These are phyloP conservation scores for Fulmarus glacialis DNA, from an alignment of 2,113 vertebrate species.

Conservation along the genomic window DNA sequence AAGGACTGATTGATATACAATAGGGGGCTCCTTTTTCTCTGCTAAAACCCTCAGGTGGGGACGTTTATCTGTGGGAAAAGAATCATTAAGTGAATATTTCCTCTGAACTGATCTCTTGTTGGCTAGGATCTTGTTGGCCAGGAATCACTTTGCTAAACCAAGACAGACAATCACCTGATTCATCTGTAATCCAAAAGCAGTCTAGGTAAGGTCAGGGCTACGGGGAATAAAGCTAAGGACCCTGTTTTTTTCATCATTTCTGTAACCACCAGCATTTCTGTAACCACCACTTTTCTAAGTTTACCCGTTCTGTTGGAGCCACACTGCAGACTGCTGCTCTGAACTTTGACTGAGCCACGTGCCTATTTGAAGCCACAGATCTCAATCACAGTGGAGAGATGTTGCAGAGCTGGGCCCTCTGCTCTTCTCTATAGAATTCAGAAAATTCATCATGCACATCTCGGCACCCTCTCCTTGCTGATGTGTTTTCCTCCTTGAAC, in stretches of 20 bases:
- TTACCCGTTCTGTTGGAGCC: neutral
- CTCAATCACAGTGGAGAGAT: neutral
- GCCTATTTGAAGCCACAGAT: neutral
- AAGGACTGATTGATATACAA: neutral
- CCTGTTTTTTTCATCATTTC: fast-evolving
- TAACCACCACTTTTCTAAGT: neutral
- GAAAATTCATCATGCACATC: neutral
- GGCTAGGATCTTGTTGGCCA: neutral
- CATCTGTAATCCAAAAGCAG: neutral
- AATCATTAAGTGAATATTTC: neutral
- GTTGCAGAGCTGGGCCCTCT: neutral
- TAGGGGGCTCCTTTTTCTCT: neutral
- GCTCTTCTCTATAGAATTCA: neutral
- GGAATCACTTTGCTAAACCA: neutral
- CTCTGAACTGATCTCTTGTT: neutral
- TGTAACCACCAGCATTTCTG: neutral
- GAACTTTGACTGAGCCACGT: neutral
- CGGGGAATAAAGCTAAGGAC: neutral
- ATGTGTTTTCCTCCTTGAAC: neutral
- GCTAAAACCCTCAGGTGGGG: neutral
- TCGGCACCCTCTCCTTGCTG: fast-evolving
- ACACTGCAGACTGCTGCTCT: neutral
- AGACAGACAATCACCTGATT: neutral
- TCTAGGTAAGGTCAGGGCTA: neutral
- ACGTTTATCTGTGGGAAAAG: neutral